Evolutionary conservation across 2,113 vertebrate species (phyloP), one percentile per base, ranked within the genome.

Genomic region (Cariama cristata): DNA sequence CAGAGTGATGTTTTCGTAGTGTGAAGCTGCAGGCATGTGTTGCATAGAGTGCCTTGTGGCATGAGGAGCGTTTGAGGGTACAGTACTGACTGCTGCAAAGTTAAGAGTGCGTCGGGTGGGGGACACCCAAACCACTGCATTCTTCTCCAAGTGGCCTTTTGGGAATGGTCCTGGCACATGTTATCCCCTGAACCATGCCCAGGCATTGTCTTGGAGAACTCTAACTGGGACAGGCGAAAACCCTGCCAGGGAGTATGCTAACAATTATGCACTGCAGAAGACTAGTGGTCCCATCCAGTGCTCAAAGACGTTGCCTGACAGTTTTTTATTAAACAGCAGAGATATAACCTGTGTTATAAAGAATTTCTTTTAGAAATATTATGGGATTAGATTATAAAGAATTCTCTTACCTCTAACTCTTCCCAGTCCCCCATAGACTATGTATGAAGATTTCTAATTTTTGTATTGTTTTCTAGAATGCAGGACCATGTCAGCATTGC

Each of bases 151-250:
- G 26, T 63, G 73, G 44, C 38, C 80, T 90, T 89, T 85, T 72
- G 91, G 73, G 89, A 93, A 93, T 72, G 30, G 27, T 84, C 44
- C 53, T 97, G 97, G 89, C 91, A 93, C 19, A 87, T 84, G 52
- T 79, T 56, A 60, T 60, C 5, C 55, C 33, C 56, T 85, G 81
- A 96, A 82, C 80, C 2, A 2, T 90, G 80, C 89, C 97, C 95
- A 95, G 49, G 58, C 95, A 97, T 97, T 97, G 97, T 97, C 84
- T 97, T 87, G 77, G 81, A 90, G 69, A 89, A 20, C 42, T 72
- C 38, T 55, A 77, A 81, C 56, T 79, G 81, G 69, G 69, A 60
- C 76, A 93, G 30, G 52, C 91, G 7, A 85, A 90, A 85, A 1
- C 44, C 10, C 23, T 96, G 89, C 91, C 96, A 96, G 84, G 66